phyloP scores from a whole-genome alignment of 1,140 invertebrate genomes.

The Cydia pomonella region DNA sequence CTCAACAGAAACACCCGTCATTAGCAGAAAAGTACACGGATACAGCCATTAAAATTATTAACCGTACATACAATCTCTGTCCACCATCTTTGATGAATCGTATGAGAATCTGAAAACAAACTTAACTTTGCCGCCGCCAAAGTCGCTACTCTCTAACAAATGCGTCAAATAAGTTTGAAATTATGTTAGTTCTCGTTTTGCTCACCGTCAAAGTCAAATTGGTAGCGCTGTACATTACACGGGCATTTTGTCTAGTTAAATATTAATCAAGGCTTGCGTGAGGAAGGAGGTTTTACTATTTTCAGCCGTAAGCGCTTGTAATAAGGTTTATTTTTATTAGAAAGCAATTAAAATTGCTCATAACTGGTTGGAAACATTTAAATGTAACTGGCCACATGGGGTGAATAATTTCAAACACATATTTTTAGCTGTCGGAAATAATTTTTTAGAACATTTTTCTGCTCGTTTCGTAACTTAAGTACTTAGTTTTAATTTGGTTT shows the following conservation, averaged over 20 bases:
- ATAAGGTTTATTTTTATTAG: neutral
- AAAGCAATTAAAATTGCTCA: neutral
- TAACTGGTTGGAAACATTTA: constrained; percentile 4
- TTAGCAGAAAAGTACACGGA: neutral
- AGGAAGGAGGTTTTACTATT: neutral
- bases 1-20: neutral
- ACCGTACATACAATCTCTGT: neutral
- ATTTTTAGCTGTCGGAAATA: neutral
- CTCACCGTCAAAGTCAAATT: neutral
- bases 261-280: constrained; percentile 1
- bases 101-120: neutral
- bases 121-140: neutral
- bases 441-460: neutral
- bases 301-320: neutral
- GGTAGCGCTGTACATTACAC: neutral
- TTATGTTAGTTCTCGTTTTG: neutral
- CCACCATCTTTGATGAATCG: constrained; percentile 8
- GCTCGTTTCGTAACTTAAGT: neutral
- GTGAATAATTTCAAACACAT: neutral
- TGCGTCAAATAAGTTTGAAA: neutral
- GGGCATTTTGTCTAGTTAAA: constrained; percentile 11
- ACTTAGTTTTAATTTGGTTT: neutral
- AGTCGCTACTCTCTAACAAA: neutral
- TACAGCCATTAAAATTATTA: constrained; percentile 14
- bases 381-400: neutral